Percentiles rank a stretch among this genome's conserved stretches.
phyloP scores from a whole-genome alignment of 2,888 invertebrate genomes.

The Drosophila mulleri region DNA sequence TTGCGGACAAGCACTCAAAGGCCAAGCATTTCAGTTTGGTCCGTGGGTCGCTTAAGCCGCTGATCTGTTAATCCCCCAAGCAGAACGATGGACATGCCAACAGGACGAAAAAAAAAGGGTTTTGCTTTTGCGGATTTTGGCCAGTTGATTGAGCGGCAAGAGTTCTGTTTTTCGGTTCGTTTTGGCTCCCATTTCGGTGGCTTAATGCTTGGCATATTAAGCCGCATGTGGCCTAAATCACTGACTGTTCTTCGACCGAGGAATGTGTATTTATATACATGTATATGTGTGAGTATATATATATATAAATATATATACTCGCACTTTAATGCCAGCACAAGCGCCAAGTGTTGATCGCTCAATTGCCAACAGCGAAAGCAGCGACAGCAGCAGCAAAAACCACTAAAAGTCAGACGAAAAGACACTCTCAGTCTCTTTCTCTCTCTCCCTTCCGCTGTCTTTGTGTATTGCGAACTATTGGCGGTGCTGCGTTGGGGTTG shows the following conservation, averaged over 20 bases:
- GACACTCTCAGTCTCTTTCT: not conserved
- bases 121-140: constrained; percentile 40
- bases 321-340: constrained; percentile 74
- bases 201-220: constrained; percentile 60
- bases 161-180: constrained; percentile 51
- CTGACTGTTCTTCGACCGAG: constrained; percentile 7
- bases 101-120: constrained; percentile 30
- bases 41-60: constrained; percentile 39
- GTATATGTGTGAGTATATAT: not conserved
- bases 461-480: not conserved
- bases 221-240: constrained; percentile 66
- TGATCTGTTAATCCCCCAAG: constrained; percentile 56
- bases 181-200: constrained; percentile 18
- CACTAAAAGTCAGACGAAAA: constrained; percentile 64
- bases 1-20: constrained; percentile 42
- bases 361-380: constrained; percentile 43
- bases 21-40: constrained; percentile 8
- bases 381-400: constrained; percentile 42
- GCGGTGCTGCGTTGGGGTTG: constrained; percentile 9
- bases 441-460: not conserved
- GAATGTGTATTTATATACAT: not conserved
- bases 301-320: constrained; percentile 45
- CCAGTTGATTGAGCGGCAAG: constrained; percentile 61
- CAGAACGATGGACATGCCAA: constrained; percentile 23
- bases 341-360: constrained; percentile 76